Evolutionary conservation across 2,888 invertebrate species (phyloP).

Genomic region (Drepanosiphum platanoidis): DNA sequence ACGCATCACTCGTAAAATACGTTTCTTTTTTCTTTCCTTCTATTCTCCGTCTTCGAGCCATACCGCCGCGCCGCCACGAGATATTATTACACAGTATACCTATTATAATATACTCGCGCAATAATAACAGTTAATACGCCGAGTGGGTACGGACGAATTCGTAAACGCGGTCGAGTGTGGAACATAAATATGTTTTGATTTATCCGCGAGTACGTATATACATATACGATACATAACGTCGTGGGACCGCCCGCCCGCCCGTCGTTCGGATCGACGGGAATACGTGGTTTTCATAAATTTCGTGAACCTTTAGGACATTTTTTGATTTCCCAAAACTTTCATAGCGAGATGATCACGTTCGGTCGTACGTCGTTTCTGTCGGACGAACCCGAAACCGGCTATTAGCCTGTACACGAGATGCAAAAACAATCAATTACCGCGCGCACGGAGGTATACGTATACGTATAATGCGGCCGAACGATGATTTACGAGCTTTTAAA

Average conservation of each 20-base stretch:
- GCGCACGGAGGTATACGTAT: neutral
- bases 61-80: neutral
- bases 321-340: slow-evolving; percentile 16
- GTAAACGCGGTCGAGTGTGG: neutral
- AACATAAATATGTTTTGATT: slow-evolving; percentile 4
- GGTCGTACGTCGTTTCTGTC: slow-evolving; percentile 16
- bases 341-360: slow-evolving; percentile 15
- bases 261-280: too few relatives aligned
- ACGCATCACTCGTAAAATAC: neutral
- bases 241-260: too few relatives aligned
- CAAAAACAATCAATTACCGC: slow-evolving; percentile 41
- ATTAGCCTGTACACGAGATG: slow-evolving; percentile 22
- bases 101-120: neutral
- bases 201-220: slow-evolving; percentile 13
- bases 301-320: slow-evolving; percentile 45
- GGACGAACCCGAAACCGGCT: neutral
- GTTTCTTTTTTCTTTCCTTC: neutral
- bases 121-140: too few relatives aligned
- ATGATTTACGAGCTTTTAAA: slow-evolving; percentile 44
- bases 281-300: slow-evolving; percentile 20
- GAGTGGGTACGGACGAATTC: neutral
- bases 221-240: too few relatives aligned
- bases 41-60: neutral
- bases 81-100: too few relatives aligned
- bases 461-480: too few relatives aligned